A percentile compares a stretch with the other conserved stretches of the same genome.
phyloP scores from a whole-genome alignment of 2,797 vertebrate species.

The Rhinophrynus dorsalis region DNA sequence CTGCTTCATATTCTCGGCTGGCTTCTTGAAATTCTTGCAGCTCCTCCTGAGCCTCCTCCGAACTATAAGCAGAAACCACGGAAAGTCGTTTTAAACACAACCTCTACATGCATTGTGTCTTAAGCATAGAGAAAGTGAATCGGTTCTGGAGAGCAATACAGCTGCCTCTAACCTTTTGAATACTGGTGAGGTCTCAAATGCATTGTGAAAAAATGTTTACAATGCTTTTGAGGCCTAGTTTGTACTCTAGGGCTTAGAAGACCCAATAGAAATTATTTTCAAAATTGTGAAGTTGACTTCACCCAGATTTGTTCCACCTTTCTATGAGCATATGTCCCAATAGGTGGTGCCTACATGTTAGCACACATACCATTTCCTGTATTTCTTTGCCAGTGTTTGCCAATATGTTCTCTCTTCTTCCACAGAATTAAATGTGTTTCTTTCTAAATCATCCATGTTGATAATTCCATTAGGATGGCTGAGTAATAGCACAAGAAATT shows the following conservation, averaged over 20 bases:
- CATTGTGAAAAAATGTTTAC: too few species aligned
- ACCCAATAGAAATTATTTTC: too few species aligned
- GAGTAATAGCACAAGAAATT: neutral
- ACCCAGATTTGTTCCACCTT: too few species aligned
- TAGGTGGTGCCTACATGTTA: neutral
- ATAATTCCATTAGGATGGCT: slow-evolving; percentile 29
- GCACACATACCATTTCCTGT: slow-evolving; percentile 80
- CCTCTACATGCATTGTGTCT: too few species aligned
- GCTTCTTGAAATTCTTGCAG: slow-evolving; percentile 95
- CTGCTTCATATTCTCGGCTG: slow-evolving; percentile 94
- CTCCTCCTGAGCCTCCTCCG: slow-evolving; percentile 84
- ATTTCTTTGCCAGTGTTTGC: slow-evolving; percentile 83
- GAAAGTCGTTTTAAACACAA: too few species aligned
- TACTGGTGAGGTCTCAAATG: too few species aligned
- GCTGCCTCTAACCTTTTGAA: too few species aligned
- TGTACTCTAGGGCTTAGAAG: too few species aligned
- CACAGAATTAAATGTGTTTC: slow-evolving; percentile 73
- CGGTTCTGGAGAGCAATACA: neutral
- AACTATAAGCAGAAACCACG: slow-evolving; percentile 69
- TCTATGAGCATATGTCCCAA: too few species aligned
- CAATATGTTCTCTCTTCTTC: slow-evolving; percentile 87
- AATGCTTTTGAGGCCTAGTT: too few species aligned
- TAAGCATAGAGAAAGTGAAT: too few species aligned
- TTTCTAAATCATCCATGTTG: slow-evolving; percentile 65
- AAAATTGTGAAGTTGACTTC: too few species aligned